Evolutionary conservation across 2,113 vertebrate genomes (phyloP).

Genomic region (Phocoena phocoena): DNA sequence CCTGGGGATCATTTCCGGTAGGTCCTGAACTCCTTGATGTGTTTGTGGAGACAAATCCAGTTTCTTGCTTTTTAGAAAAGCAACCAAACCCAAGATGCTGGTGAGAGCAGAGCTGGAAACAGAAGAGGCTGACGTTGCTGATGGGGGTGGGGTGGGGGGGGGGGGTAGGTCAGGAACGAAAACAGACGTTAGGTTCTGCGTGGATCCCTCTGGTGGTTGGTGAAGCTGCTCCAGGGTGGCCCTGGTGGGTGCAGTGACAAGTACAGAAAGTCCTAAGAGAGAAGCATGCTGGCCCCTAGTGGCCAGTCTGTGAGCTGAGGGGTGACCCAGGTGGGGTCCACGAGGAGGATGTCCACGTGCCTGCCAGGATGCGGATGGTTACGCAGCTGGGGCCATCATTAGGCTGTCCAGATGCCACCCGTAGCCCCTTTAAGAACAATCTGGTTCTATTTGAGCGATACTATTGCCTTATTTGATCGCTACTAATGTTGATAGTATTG

Average conservation of each 20-base stretch:
- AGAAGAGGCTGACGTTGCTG: not conserved
- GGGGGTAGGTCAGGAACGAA: fast-evolving
- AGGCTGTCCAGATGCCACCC: not conserved
- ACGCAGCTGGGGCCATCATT: fast-evolving
- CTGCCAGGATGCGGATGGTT: not conserved
- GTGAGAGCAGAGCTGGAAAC: fast-evolving
- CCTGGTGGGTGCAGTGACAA: fast-evolving
- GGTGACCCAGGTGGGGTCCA: not conserved
- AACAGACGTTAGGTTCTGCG: not conserved
- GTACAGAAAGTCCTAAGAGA: fast-evolving
- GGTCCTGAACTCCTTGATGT: not conserved
- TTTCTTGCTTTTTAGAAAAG: not conserved
- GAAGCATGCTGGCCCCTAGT: slow-evolving; percentile 53
- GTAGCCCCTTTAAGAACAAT: not conserved
- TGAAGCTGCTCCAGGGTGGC: not conserved
- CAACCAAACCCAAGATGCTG: not conserved
- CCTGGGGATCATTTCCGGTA: not conserved
- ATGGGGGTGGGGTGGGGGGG: fast-evolving
- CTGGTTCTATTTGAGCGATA: not conserved
- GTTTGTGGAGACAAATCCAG: not conserved
- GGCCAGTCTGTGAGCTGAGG: not conserved
- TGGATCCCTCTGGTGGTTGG: not conserved
- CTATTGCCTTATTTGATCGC: fast-evolving
- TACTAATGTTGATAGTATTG: too few relatives aligned
- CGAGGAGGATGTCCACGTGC: fast-evolving